Evolutionary conservation across 2,888 invertebrate species (phyloP).

Genomic region (Meghimatium bilineatum): DNA sequence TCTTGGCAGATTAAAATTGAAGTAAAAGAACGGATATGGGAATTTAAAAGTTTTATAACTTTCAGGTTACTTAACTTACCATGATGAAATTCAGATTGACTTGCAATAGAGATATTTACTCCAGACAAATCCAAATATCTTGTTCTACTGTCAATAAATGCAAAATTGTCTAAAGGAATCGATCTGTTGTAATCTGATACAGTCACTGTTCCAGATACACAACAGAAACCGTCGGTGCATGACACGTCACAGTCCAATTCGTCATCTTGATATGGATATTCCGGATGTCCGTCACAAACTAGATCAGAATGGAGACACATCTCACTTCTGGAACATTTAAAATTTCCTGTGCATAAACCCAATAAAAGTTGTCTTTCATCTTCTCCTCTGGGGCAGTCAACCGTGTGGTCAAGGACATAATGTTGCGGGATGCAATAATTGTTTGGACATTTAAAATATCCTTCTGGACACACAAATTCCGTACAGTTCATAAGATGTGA

Average conservation of each 20-base stretch:
- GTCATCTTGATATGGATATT: constrained; percentile 32
- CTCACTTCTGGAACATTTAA: constrained; percentile 3
- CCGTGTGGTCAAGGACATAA: constrained; percentile 7
- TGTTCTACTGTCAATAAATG: background rate
- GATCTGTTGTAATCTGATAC: background rate
- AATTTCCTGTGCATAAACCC: background rate
- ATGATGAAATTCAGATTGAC: background rate
- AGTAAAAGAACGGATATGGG: background rate
- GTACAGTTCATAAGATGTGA: constrained; percentile 13
- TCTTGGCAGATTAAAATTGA: background rate
- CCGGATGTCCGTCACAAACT: constrained; percentile 23
- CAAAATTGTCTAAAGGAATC: background rate
- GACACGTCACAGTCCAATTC: constrained; percentile 19
- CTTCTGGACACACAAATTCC: background rate
- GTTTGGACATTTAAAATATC: constrained; percentile 13
- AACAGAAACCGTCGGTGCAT: constrained; percentile 19
- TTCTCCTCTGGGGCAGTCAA: constrained; percentile 13
- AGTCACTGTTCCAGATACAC: background rate
- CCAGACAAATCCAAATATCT: background rate
- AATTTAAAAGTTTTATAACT: background rate
- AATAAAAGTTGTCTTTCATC: background rate
- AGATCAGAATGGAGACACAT: constrained; percentile 35
- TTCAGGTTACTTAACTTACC: background rate
- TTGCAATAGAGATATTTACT: background rate
- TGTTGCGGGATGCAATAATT: constrained; percentile 25